Evolutionary conservation across 2,888 invertebrate species (phyloP), one percentile per base, ranked within the genome.

Genomic region (Hecatera dysodea): DNA sequence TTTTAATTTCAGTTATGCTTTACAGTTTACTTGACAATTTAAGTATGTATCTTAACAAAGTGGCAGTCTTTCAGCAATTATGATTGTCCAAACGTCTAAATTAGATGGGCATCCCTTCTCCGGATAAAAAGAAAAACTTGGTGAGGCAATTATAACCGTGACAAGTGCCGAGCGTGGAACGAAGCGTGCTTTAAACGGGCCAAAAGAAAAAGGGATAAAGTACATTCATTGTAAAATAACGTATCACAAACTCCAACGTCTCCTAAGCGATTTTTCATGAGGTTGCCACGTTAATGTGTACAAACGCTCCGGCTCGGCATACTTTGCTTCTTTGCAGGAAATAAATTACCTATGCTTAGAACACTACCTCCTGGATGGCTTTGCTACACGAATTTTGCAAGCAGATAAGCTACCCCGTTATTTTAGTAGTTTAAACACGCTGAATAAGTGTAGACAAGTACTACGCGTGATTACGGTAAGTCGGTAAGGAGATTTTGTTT

Each of bases 261-360:
- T 90, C 91, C 92, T 95, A 95, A 95, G 93, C 95, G 94, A 95
- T 95, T 95, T 95, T 95, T 95, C 95, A 95, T 94, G 95, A 95
- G 94, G 92, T 92, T 89, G 87, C 91, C 89, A 87, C 93, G 94
- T 94, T 95, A 95, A 95, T 95, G 95, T 95, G 93, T 94, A 95
- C 95, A 93, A 94, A 94, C 93, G 91, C 90, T 90, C 91, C 92
- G 92, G 91, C 92, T 92, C 90, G 91, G 92, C 93, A 92, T 92
- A 93, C 94, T 94, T 92, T 92, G 92, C 94, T 93, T 94, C 92
- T 94, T 92, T 90, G 89, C 90, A 90, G 92, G 90, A 93, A 93
- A 96, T 95, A 95, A 95, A 95, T 95, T 94, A 83, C 84, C 82
- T 74, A 94, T 94, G 92, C 91, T 90, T 90, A 89, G 87, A 90